These are phyloP conservation scores for Hololepta plana DNA, from an alignment of 2,888 invertebrate genomes.

Conservation along the genomic window DNA sequence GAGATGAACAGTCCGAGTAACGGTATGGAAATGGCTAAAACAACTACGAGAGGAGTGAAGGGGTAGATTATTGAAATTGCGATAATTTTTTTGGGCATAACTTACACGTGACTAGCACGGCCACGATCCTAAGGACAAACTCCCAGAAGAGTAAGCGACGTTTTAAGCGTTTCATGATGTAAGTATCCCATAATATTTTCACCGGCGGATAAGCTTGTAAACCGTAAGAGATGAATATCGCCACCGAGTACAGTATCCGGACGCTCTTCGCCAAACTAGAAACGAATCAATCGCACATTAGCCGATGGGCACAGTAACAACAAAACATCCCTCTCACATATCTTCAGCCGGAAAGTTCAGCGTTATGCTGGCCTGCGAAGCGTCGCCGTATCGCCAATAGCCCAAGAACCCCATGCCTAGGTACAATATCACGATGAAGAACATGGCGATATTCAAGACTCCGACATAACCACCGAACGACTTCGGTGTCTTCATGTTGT, in stretches of 20 bases:
- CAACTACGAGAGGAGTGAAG: slow-evolving; percentile 37
- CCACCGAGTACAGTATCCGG: slow-evolving; percentile 41
- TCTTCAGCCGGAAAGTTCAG: slow-evolving; percentile 52
- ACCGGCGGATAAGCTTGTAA: slow-evolving; percentile 82
- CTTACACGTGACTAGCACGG: slow-evolving; percentile 28
- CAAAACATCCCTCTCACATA: slow-evolving; percentile 27
- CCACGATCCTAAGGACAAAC: slow-evolving; percentile 22
- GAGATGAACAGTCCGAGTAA: slow-evolving; percentile 57
- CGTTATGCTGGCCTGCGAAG: slow-evolving; percentile 57
- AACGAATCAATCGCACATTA: no score
- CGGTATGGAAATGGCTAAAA: slow-evolving; percentile 51
- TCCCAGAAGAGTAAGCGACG: slow-evolving; percentile 19
- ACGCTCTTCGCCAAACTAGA: slow-evolving; percentile 44
- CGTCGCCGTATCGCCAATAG: slow-evolving; percentile 59
- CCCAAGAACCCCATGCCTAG: slow-evolving; percentile 68
- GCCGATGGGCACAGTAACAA: no score
- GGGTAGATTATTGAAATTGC: slow-evolving; percentile 2
- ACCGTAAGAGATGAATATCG: slow-evolving; percentile 68
- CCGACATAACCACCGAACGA: slow-evolving; percentile 60
- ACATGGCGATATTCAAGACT: slow-evolving; percentile 69
- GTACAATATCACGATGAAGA: slow-evolving; percentile 56
- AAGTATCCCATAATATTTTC: slow-evolving; percentile 50
- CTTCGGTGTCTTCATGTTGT: slow-evolving; percentile 72
- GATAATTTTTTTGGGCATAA: slow-evolving; percentile 8
- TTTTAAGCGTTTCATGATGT: slow-evolving; percentile 22